Conservation (phyloP, 2,797 vertebrate species). For the Sebastes kiyomatsui region DNA sequence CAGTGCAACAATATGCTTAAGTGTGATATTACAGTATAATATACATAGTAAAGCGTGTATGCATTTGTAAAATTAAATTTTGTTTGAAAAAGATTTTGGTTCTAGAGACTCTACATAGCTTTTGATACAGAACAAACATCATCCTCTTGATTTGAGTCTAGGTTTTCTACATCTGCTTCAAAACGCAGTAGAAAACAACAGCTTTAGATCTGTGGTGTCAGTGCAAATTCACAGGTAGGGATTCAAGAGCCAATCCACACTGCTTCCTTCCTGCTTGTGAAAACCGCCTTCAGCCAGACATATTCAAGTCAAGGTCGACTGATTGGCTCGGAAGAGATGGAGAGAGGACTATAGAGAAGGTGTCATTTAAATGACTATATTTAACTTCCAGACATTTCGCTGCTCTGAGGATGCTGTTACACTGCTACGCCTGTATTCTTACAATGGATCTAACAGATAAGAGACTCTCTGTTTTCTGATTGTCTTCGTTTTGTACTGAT, state of each 20-base stretch:
- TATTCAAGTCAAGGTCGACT: conserved; percentile 13
- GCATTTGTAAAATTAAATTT: too few relatives aligned
- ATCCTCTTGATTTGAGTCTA: too few relatives aligned
- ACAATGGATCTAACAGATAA: background rate
- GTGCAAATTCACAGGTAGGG: background rate
- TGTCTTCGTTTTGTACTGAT: background rate
- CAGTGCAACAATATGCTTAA: too few relatives aligned
- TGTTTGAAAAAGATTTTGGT: too few relatives aligned
- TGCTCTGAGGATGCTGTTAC: background rate
- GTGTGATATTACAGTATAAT: too few relatives aligned
- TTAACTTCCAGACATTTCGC: background rate
- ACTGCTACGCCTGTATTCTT: background rate
- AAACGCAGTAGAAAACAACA: too few relatives aligned
- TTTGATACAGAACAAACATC: too few relatives aligned
- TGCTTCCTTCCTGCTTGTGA: conserved; percentile 4
- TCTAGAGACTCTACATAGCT: too few relatives aligned
- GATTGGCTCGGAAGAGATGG: background rate
- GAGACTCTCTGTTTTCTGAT: background rate
- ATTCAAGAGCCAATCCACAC: conserved; percentile 30
- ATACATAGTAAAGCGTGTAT: too few relatives aligned
- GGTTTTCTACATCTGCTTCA: too few relatives aligned
- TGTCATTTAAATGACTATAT: background rate
- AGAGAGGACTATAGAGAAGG: background rate
- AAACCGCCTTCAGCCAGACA: conserved; percentile 1
- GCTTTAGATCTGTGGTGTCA: too few relatives aligned